Evolutionary conservation across 2,888 invertebrate species (phyloP), one percentile per base, ranked within the genome.

Genomic region (Mamestra brassicae): DNA sequence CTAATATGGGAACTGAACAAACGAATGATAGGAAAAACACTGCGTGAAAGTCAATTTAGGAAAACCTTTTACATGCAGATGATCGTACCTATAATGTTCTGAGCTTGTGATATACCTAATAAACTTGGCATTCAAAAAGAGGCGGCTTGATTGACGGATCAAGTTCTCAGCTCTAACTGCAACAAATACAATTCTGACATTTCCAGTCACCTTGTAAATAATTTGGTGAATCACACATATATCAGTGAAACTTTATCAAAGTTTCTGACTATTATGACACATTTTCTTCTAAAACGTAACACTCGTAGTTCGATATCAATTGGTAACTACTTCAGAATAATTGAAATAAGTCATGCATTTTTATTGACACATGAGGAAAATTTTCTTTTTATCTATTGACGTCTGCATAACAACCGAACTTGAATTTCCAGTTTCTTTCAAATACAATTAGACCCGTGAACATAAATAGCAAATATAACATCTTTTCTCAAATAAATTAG

Each of bases 391-490:
- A 7, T n/a, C 38, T 5, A 45, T 13, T 55, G 34, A 17, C n/a
- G 36, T 45, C 26, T 38, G 15, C 42, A 36, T 73, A 58, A 55
- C 65, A 73, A 73, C 36, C 4, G 34, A 73, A 63, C 69, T 60
- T 38, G 73, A 58, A 73, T 66, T 63, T 70, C 65, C 55, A 61
- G 80, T 78, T 78, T 61, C 36, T 45, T 68, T 78, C 26, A 57
- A 61, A 57, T 62, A 60, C 68, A 70, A 63, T 67, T 71, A 66
- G 42, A 62, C 55, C n/a, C 45, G 8, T 26, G 13, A 15, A 63
- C 45, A n/a, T 34, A 70, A 38, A 47, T 71, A 65, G 61, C 38
- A 75, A 71, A 65, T 50, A 74, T 26, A 62, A 17, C 61, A 58
- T 68, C 13, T 60, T 67, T 54, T 68, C 15, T 70, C 36, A 63